These are phyloP conservation scores for Heteropelma amictum DNA, from an alignment of 2,888 invertebrate species.

Conservation along the genomic window DNA sequence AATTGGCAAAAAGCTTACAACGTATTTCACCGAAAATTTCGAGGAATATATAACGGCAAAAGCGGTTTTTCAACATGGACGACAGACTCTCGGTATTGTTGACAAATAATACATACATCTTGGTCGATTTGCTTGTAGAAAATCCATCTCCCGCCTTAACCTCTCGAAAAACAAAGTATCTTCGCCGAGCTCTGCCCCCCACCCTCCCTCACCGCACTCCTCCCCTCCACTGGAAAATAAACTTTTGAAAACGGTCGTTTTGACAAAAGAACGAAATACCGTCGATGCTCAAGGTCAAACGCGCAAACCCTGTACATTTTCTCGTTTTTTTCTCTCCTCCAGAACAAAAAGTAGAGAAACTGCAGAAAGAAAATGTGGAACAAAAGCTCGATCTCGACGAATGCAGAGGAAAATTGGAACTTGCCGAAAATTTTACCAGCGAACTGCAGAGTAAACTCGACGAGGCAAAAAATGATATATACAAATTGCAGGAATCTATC, in stretches of 20 bases:
- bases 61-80: constrained; percentile 85
- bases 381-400: constrained; percentile 83
- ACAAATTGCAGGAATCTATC: constrained; percentile 83
- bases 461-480: constrained; percentile 82
- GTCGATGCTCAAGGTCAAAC: background rate
- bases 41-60: constrained; percentile 86
- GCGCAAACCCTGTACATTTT: background rate
- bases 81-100: constrained; percentile 81
- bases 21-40: constrained; percentile 81
- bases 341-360: constrained; percentile 81
- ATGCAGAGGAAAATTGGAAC: constrained; percentile 81
- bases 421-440: constrained; percentile 82
- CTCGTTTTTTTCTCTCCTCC: constrained; percentile 20
- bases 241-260: background rate
- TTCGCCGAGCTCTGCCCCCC: background rate
- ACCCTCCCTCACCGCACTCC: background rate
- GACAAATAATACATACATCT: background rate
- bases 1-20: constrained; percentile 82
- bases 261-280: background rate
- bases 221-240: background rate
- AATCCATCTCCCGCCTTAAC: constrained; percentile 40
- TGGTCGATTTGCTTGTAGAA: background rate
- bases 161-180: constrained; percentile 11
- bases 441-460: constrained; percentile 84
- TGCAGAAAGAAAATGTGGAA: constrained; percentile 80